Base-by-base conservation (phyloP, 2,888 invertebrate genomes). In the Microctonus hyperodae region DNA sequence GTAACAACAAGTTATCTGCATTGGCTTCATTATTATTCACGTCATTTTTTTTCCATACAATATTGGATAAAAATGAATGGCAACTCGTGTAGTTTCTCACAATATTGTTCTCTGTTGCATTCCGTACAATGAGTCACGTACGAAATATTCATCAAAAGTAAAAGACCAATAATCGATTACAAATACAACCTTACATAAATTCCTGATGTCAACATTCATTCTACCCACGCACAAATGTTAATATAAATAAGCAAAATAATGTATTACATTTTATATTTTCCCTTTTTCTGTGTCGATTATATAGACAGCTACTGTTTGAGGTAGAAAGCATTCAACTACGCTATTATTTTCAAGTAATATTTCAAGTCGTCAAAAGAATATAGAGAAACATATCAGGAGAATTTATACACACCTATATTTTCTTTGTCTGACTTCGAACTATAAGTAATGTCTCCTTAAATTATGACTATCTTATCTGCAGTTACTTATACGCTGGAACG, bases 391-490 rank as follows among this genome's bases (percentile, higher is more conserved):
- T 13, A 16, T 56, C 67, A 58, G 66, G n/a, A 56, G 10, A 20
- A 55, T 59, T 58, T 66, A 65, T 69, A 68, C 68, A 69, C 63
- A 51, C 58, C 64, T 51, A 37, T 35, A 60, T 57, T 57, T 57
- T 51, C 70, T 73, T 73, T 70, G 67, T 69, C 66, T 57, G 70
- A 70, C 72, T 68, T 6, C 61, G 66, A 75, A 74, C 75, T 70
- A 74, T 79, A 77, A 78, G 75, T 76, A 77, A 76, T 76, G 74
- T 75, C 75, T 73, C 76, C 75, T 75, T 77, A 78, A 81, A 78
- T 80, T 81, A 79, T 76, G 75, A 75, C 75, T 76, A 78, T 78
- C 78, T 82, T 79, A 81, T 79, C 81, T 76, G 69, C 70, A 73
- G 74, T 78, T 76, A 78, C 77, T 78, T 79, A 78, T 74, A 74